Evolutionary conservation across 1,140 invertebrate genomes (phyloP), one percentile per base, ranked within the genome.

Genomic region (Papilio glaucus): DNA sequence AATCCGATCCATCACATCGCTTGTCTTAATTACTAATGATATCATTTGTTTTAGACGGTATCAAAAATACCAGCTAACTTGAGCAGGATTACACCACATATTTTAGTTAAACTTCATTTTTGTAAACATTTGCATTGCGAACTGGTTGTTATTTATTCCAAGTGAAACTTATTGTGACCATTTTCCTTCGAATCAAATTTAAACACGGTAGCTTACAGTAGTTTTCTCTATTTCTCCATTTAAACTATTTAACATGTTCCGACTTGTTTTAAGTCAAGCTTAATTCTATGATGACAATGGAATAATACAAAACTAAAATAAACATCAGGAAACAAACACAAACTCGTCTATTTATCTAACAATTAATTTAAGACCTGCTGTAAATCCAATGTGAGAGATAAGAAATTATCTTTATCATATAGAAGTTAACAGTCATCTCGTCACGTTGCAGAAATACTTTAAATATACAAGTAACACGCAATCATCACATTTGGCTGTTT

Each of bases 301-400:
- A 49, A 49, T 49, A 49, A 49, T 21, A 49, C 45, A 10, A 9
- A 49, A 49, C 8, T 49, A 49, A 21, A 49, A 18, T 49, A 49
- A 49, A 49, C 15, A 49, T 49, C 15, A 49, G 45, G 15, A 18
- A 49, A 49, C 45, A 49, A 49, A 49, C 18, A 49, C 45, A 49
- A 49, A 49, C 45, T 21, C 7, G 7, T 3, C 2, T 49, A 9
- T 49, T 49, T 49, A 49, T 49, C 18, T 21, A 49, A 10, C 9
- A 49, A 49, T 18, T 49, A 49, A 49, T 21, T 45, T 49, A 18
- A 49, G 45, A 49, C 15, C 4, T 49, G 45, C 15, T 10, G 8
- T 49, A 49, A 49, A 49, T 49, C 45, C 45, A 9, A 49, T 18
- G 15, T 21, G 18, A 18, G n/a, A 18, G 45, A 49, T 49, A 49